These are phyloP conservation scores for Augiades crinisus DNA, from an alignment of 2,888 invertebrate genomes.

Conservation along the genomic window DNA sequence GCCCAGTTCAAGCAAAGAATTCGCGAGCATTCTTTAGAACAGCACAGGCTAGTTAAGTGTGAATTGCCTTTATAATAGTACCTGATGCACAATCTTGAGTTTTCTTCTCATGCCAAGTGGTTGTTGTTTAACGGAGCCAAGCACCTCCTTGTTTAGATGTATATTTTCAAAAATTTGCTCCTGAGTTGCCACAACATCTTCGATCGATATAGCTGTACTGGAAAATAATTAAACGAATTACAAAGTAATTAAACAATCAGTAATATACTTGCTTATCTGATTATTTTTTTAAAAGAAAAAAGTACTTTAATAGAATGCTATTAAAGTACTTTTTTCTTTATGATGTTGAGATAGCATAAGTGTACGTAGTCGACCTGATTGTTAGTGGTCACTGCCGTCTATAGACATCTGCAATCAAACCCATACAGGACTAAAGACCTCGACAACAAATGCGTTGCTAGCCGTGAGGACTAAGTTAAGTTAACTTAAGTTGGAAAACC, in stretches of 20 bases:
- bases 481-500: neutral
- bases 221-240: conserved; percentile 7
- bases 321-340: neutral
- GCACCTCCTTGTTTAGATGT: conserved; percentile 94
- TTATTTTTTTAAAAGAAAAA: no score
- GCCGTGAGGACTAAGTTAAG: no score
- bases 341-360: neutral
- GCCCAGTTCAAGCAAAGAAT: no score
- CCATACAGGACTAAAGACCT: neutral
- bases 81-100: conserved; percentile 89
- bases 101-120: conserved; percentile 92
- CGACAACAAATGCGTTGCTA: no score
- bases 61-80: no score
- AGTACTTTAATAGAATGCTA: neutral
- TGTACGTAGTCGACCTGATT: neutral
- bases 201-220: conserved; percentile 89
- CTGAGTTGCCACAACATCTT: conserved; percentile 87
- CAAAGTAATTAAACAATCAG: neutral
- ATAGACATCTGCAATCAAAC: neutral
- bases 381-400: neutral
- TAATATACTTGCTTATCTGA: no score
- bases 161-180: conserved; percentile 96
- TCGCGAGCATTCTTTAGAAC: no score
- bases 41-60: no score
- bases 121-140: conserved; percentile 92